phyloP scores from a whole-genome alignment of 1,140 invertebrate species.

The Drosophila melanogaster region DNA sequence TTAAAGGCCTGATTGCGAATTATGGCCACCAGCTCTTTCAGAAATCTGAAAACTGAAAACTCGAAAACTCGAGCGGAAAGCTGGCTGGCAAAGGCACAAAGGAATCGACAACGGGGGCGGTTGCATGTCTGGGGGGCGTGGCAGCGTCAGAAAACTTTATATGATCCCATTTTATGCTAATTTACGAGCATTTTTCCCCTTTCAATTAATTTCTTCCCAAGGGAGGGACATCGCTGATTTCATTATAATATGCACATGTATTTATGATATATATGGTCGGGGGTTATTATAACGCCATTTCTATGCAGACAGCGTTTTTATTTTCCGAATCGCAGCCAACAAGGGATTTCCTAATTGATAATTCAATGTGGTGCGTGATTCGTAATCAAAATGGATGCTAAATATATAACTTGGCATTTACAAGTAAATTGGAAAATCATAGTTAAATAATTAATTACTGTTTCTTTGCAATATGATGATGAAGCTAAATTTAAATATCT shows the following conservation, averaged over 20 bases:
- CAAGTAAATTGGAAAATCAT: conserved; percentile 11
- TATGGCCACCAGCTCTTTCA: conserved; percentile 31
- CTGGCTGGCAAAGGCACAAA: not conserved
- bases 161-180: conserved; percentile 69
- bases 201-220: conserved; percentile 62
- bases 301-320: conserved; percentile 35
- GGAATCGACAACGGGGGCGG: conserved; percentile 1
- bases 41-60: conserved; percentile 11
- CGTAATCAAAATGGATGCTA: conserved; percentile 1
- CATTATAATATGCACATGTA: conserved; percentile 24
- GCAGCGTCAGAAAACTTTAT: conserved; percentile 27
- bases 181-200: conserved; percentile 57
- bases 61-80: conserved; percentile 19
- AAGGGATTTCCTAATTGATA: conserved; percentile 55
- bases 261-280: conserved; percentile 12
- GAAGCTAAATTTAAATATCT: not conserved
- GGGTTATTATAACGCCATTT: conserved; percentile 14
- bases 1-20: conserved; percentile 54
- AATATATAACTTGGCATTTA: not conserved
- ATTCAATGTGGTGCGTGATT: conserved; percentile 30
- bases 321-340: not conserved
- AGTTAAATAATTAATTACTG: not conserved
- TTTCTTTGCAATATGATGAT: not conserved
- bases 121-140: conserved; percentile 18
- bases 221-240: conserved; percentile 22